phyloP scores from a whole-genome alignment of 2,888 invertebrate species.

The Cactoblastis cactorum region DNA sequence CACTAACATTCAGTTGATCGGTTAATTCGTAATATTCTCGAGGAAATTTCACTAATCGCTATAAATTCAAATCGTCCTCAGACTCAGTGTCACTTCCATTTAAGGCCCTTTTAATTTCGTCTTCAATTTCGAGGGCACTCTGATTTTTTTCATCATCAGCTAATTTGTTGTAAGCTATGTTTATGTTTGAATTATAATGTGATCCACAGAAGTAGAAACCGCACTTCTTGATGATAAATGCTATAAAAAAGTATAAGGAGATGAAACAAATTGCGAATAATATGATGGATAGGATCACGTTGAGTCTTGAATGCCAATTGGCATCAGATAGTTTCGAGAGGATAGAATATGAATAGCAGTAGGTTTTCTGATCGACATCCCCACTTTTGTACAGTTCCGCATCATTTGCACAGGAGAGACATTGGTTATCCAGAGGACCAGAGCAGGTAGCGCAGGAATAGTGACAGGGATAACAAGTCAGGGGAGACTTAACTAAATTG shows the following conservation, averaged over 20 bases:
- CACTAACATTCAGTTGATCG: conserved; percentile 40
- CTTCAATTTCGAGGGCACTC: conserved; percentile 60
- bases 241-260: conserved; percentile 43
- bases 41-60: conserved; percentile 48
- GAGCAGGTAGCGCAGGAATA: conserved; percentile 85
- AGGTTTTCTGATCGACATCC: conserved; percentile 57
- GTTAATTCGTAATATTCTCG: conserved; percentile 49
- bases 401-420: conserved; percentile 83
- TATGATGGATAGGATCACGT: conserved; percentile 56
- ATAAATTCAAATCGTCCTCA: conserved; percentile 65
- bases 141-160: conserved; percentile 62
- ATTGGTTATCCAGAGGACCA: conserved; percentile 85
- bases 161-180: conserved; percentile 60
- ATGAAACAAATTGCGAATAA: conserved; percentile 48
- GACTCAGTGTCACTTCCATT: conserved; percentile 64
- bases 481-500: conserved; percentile 43
- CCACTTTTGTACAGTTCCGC: conserved; percentile 73
- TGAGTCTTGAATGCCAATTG: conserved; percentile 67
- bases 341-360: conserved; percentile 73
- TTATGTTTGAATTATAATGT: conserved; percentile 53
- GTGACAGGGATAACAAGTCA: conserved; percentile 83
- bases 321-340: conserved; percentile 61
- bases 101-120: conserved; percentile 65
- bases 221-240: conserved; percentile 44
- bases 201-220: conserved; percentile 39